Conservation (phyloP, 2,888 invertebrate genomes). For the Trichogramma evanescens region DNA sequence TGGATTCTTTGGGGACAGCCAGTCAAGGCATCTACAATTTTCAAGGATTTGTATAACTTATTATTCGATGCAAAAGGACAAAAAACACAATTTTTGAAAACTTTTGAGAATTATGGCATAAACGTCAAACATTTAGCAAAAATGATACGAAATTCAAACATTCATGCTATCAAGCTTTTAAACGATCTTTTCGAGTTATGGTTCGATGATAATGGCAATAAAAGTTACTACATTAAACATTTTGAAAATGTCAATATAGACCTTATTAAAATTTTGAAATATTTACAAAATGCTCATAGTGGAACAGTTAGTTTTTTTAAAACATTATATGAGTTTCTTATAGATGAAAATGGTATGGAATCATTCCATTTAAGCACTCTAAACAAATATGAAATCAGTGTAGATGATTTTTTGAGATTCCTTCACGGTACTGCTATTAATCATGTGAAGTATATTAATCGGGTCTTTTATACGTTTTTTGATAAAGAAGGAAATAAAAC, state of each 20-base stretch:
- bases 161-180: constrained; percentile 23
- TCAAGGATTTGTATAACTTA: constrained; percentile 29
- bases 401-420: too few relatives aligned
- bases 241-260: constrained; percentile 24
- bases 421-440: too few relatives aligned
- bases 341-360: too few relatives aligned
- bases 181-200: constrained; percentile 23
- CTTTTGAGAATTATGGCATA: constrained; percentile 19
- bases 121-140: constrained; percentile 4
- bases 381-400: too few relatives aligned
- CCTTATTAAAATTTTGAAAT: constrained; percentile 25
- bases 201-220: constrained; percentile 29
- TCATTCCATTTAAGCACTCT: too few relatives aligned
- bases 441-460: too few relatives aligned
- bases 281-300: constrained; percentile 14
- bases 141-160: constrained; percentile 24
- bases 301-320: too few relatives aligned
- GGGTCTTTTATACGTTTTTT: too few relatives aligned
- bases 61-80: constrained; percentile 27
- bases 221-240: constrained; percentile 16
- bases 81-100: constrained; percentile 15
- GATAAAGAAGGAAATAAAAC: too few relatives aligned
- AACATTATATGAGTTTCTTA: too few relatives aligned
- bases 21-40: constrained; percentile 27
- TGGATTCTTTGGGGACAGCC: constrained; percentile 27